Percentiles rank a stretch among this genome's conserved stretches.
These are phyloP conservation scores for Equus przewalskii DNA, from an alignment of 2,113 vertebrate species.

Conservation along the genomic window DNA sequence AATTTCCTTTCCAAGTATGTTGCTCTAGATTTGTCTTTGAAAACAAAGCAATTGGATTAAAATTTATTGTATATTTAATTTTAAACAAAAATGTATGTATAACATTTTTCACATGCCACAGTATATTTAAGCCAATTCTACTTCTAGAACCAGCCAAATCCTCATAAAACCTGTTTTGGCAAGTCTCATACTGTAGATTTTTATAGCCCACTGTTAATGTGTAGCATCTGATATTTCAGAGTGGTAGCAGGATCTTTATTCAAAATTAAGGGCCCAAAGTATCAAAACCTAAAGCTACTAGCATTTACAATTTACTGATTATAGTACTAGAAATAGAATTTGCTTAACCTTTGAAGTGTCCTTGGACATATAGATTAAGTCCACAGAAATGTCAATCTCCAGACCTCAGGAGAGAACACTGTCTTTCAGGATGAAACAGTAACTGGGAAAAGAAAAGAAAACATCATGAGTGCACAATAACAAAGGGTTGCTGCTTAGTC, in stretches of 20 bases:
- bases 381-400: slow-evolving; percentile 63
- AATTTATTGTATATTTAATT: neutral
- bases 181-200: neutral
- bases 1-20: neutral
- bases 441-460: slow-evolving; percentile 18
- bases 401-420: slow-evolving; percentile 25
- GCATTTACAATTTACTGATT: slow-evolving; percentile 69
- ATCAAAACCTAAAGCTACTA: slow-evolving; percentile 59
- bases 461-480: neutral
- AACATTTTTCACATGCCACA: neutral
- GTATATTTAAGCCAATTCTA: neutral
- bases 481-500: neutral
- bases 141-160: neutral
- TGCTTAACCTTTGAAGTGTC: slow-evolving; percentile 76
- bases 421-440: slow-evolving; percentile 54
- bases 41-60: neutral
- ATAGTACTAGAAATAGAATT: slow-evolving; percentile 72
- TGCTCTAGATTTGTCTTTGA: neutral
- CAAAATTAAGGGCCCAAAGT: slow-evolving; percentile 51
- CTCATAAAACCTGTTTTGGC: neutral
- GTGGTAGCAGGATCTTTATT: neutral
- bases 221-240: slow-evolving; percentile 5
- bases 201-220: neutral
- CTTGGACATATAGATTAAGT: slow-evolving; percentile 68
- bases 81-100: neutral